These are phyloP conservation scores for Caerostris extrusa DNA, from an alignment of 1,140 invertebrate genomes.

Conservation along the genomic window DNA sequence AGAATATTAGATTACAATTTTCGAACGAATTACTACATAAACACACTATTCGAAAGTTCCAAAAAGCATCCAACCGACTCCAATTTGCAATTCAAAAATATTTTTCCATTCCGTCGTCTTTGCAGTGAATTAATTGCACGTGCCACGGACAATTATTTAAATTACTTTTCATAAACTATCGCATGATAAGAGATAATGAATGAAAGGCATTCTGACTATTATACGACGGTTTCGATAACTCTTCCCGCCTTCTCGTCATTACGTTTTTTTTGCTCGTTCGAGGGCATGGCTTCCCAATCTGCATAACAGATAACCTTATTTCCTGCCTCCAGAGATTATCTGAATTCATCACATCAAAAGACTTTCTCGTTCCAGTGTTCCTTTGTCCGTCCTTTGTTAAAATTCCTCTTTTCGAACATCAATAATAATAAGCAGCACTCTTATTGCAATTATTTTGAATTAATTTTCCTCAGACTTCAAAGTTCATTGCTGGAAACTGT, in stretches of 20 bases:
- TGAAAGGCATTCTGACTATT: slow-evolving; percentile 8
- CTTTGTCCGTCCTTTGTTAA: background rate
- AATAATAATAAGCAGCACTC: background rate
- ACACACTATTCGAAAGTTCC: too few species aligned
- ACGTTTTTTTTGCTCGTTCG: background rate
- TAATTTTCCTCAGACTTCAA: background rate
- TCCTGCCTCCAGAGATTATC: background rate
- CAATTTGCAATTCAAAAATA: background rate
- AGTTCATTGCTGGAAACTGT: background rate
- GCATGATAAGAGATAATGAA: slow-evolving; percentile 13
- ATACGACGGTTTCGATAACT: background rate
- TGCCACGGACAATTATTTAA: slow-evolving; percentile 2
- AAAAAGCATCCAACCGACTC: background rate
- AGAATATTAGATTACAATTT: too few species aligned
- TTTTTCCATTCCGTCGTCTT: background rate
- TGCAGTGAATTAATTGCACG: background rate
- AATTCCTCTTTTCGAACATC: background rate
- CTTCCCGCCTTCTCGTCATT: background rate
- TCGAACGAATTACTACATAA: too few species aligned
- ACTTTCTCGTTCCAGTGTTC: background rate
- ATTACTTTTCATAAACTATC: slow-evolving; percentile 18
- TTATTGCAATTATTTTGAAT: background rate
- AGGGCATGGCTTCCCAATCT: background rate
- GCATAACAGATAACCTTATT: background rate
- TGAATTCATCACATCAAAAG: background rate